Conservation (phyloP, 2,888 invertebrate genomes). For the Biston stratarius region DNA sequence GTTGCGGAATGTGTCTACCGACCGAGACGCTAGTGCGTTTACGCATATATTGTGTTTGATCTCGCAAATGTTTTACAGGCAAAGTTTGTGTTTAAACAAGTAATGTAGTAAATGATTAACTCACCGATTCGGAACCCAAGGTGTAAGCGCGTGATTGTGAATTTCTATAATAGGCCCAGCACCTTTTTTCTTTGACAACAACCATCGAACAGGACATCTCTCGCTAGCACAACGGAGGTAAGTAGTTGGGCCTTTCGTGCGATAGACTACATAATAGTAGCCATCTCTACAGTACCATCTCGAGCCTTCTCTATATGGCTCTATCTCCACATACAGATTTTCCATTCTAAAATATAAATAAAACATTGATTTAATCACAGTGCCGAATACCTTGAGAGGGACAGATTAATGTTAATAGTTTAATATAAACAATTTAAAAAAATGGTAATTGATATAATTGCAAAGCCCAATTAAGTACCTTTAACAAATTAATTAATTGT, state of each 20-base stretch:
- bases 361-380: too few relatives aligned
- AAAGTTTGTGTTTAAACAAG: too few relatives aligned
- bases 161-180: background rate
- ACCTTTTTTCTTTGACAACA: constrained; percentile 1
- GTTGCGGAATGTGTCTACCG: too few relatives aligned
- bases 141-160: constrained; percentile 6
- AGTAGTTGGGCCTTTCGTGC: background rate
- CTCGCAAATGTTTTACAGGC: too few relatives aligned
- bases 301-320: constrained; percentile 1
- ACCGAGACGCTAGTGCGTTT: too few relatives aligned
- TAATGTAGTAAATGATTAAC: background rate
- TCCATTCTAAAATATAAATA: background rate
- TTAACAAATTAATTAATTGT: too few relatives aligned
- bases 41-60: too few relatives aligned
- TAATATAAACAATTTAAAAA: too few relatives aligned
- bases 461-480: too few relatives aligned
- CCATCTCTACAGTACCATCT: constrained; percentile 3
- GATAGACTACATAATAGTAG: background rate
- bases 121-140: constrained; percentile 11
- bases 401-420: too few relatives aligned
- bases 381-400: too few relatives aligned
- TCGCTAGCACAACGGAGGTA: constrained; percentile 10
- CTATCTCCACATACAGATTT: constrained; percentile 3
- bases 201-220: constrained; percentile 1
- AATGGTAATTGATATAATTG: too few relatives aligned